Evolutionary conservation across 2,888 invertebrate species (phyloP), one percentile per base, ranked within the genome.

Genomic region (Trilocha varians): DNA sequence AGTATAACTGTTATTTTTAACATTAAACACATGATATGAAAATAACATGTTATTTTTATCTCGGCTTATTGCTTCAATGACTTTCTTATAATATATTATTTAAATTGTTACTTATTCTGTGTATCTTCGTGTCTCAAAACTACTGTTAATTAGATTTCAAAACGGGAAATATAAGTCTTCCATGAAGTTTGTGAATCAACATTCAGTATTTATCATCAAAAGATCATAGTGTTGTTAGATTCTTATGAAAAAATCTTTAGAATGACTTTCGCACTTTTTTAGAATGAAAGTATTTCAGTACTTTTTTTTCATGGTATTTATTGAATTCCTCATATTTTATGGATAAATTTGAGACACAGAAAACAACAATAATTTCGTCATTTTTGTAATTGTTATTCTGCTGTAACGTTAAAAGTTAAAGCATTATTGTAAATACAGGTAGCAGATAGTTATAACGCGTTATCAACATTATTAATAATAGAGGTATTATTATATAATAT

Each of bases 401-500:
- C 70, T 77, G 76, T 64, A 60, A 61, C 59, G 57, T 62, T 65
- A 55, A 54, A 56, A 49, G 63, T 63, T 62, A 59, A 70, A 71
- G 70, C 53, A 50, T 62, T 62, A 51, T 54, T 83, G 82, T 83
- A 82, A 52, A 83, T 79, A 76, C 49, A 57, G 67, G 61, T 64
- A 62, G 79, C 53, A 52, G 59, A 78, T 80, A 82, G 76, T 63
- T 70, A 72, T 74, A 59, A 72, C 74, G 66, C 75, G 80, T 80
- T 83, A 79, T 78, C 77, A 74, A 75, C 71, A 74, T 76, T 76
- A 77, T 71, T 70, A 65, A 67, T 78, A 78, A 80, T 80, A 80
- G 80, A 65, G 68, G 73, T 76, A 70, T 65, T 63, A 52, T 52
- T 53, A 53, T 51, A 51, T 53, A 53, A 45, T 32, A 43, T 53